Evolutionary conservation across 2,113 vertebrate species (phyloP), one percentile per base, ranked within the genome.

Genomic region (Phoenicopterus ruber): DNA sequence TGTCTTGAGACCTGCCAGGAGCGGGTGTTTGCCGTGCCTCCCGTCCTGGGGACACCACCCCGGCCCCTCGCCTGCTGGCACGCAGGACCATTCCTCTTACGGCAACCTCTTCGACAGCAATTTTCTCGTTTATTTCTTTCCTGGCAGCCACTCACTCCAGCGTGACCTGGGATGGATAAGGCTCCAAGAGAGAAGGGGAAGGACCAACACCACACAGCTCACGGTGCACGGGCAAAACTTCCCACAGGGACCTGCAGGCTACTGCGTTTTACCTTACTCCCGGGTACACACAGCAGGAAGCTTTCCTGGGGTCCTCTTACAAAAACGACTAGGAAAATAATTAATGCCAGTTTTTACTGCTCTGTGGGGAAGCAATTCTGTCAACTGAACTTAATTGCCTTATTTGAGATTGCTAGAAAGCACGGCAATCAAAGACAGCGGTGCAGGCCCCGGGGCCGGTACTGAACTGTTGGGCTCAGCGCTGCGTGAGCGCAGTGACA

Each of bases 181-280:
- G 50, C 38, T 40, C 65, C 57, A 6, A 1, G 34, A 46, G 50
- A 50, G 38, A 24, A 16, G 49, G 36, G 55, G 55, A 16, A 42
- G 24, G 42, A 44, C 32, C 57, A 58, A 7, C 36, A 8, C 6
- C 61, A 17, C 6, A 0, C 26, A 86, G 63, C 36, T 16, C 4
- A 2, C 2, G 44, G 25, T 21, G 59, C 46, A 17, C 1, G 22
- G 82, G 4, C 59, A 32, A 6, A 9, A 47, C 5, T 3, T 1
- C 0, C 0, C 34, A 0, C 0, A 7, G 57, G 49, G 17, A 20
- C 46, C 65, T 13, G 31, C 71, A 13, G 25, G 44, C 40, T 17
- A 0, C 2, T 0, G 20, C 1, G 17, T 4, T 3, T 6, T n/a
- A 8, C 50, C 63, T 7, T 3, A 4, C 59, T n/a, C 49, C 76